phyloP scores from a whole-genome alignment of 2,113 vertebrate genomes.

The Ameiurus melas region DNA sequence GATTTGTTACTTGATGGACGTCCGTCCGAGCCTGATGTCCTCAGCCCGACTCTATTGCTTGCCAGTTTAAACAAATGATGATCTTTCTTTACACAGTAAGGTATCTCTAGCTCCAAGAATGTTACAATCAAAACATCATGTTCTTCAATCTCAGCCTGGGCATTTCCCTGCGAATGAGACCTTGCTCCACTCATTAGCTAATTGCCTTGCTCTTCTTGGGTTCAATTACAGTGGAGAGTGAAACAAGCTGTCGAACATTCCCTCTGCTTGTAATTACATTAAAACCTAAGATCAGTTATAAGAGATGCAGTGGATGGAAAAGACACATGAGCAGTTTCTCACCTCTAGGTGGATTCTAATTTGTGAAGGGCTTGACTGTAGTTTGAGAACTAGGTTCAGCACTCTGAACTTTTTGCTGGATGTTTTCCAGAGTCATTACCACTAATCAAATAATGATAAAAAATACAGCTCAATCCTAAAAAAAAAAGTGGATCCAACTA shows the following conservation, averaged over 20 bases:
- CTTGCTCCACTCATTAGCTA: neutral
- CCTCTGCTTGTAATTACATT: neutral
- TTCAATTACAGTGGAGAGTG: neutral
- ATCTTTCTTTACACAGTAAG: constrained; percentile 5
- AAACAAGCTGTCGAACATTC: constrained; percentile 5
- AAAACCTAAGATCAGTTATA: neutral
- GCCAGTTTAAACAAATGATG: constrained; percentile 12
- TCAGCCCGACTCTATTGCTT: neutral
- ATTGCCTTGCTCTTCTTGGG: neutral
- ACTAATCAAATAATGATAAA: constrained; percentile 5
- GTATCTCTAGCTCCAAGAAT: neutral
- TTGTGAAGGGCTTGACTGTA: neutral
- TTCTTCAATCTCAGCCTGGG: neutral
- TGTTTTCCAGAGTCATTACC: neutral
- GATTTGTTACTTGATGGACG: constrained; percentile 21
- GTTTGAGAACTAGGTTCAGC: neutral
- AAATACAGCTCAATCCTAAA: neutral
- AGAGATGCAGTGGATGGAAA: neutral
- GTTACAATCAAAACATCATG: neutral
- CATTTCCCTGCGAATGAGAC: neutral
- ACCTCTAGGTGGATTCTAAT: neutral
- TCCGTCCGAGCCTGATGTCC: neutral
- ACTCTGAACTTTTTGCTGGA: neutral
- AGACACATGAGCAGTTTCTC: constrained; percentile 3
- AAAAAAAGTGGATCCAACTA: neutral